phyloP scores from a whole-genome alignment of 2,113 vertebrate species.

The Pampusana beccarii region DNA sequence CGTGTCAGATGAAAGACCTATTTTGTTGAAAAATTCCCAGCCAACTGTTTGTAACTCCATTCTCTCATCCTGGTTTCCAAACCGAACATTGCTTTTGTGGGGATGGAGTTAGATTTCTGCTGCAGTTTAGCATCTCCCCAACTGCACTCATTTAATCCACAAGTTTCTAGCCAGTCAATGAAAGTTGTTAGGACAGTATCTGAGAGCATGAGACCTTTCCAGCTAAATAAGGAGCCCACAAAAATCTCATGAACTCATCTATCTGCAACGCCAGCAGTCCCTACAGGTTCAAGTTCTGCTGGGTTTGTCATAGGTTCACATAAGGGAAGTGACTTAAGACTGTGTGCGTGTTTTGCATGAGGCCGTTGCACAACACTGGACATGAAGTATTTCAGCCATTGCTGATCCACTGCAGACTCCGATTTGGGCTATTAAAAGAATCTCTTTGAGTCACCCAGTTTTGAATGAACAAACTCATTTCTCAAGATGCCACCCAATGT shows the following conservation, averaged over 20 bases:
- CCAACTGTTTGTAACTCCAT: conserved; percentile 55
- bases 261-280: neutral
- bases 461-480: neutral
- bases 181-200: neutral
- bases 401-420: conserved; percentile 17
- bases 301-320: neutral
- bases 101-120: neutral
- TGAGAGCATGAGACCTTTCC: neutral
- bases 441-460: neutral
- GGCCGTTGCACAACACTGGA: neutral
- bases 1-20: conserved; percentile 26
- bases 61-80: conserved; percentile 47
- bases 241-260: neutral
- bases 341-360: neutral
- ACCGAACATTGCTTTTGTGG: conserved; percentile 40
- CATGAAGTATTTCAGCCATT: neutral
- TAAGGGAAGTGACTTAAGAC: neutral
- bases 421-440: neutral
- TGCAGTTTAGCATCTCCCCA: neutral
- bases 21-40: conserved; percentile 34
- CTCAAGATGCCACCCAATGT: neutral
- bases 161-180: neutral
- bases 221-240: neutral
- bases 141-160: neutral
- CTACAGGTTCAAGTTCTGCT: conserved; percentile 17